phyloP scores from a whole-genome alignment of 2,888 invertebrate species.

The Teinopalpus imperialis region DNA sequence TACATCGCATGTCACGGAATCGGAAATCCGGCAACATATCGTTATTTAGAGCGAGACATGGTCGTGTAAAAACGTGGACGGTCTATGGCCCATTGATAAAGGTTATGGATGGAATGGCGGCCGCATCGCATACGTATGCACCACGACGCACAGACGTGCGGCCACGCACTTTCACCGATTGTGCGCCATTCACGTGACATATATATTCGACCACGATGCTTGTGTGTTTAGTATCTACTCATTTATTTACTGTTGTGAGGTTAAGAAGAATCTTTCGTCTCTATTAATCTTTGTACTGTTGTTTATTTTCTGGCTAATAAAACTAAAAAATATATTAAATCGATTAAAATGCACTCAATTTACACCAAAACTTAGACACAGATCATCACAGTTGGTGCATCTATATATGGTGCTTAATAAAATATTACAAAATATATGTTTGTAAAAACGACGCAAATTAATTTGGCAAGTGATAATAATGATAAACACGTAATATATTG shows the following conservation, averaged over 20 bases:
- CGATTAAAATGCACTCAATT: too few species aligned
- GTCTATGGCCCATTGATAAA: slow-evolving; percentile 65
- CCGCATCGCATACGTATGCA: slow-evolving; percentile 43
- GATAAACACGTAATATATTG: too few species aligned
- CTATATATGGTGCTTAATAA: too few species aligned
- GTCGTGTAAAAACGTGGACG: slow-evolving; percentile 60
- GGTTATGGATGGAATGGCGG: slow-evolving; percentile 53
- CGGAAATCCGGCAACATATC: slow-evolving; percentile 73
- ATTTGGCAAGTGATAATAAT: too few species aligned
- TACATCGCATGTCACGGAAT: slow-evolving; percentile 30
- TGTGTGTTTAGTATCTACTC: slow-evolving; percentile 25
- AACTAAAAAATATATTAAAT: too few species aligned
- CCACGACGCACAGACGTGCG: slow-evolving; percentile 30
- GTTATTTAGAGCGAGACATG: slow-evolving; percentile 70
- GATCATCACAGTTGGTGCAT: too few species aligned
- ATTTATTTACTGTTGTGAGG: slow-evolving; percentile 6
- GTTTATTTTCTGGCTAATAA: not conserved
- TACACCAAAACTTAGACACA: too few species aligned
- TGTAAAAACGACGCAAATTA: too few species aligned
- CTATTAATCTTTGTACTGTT: not conserved
- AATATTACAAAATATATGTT: too few species aligned
- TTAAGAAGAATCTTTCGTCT: too few species aligned
- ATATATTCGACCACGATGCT: slow-evolving; percentile 45
- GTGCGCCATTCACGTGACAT: slow-evolving; percentile 57
- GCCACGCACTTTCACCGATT: slow-evolving; percentile 65